phyloP scores from a whole-genome alignment of 92 coral and sea anemone species.

The Paragorgia papillata region DNA sequence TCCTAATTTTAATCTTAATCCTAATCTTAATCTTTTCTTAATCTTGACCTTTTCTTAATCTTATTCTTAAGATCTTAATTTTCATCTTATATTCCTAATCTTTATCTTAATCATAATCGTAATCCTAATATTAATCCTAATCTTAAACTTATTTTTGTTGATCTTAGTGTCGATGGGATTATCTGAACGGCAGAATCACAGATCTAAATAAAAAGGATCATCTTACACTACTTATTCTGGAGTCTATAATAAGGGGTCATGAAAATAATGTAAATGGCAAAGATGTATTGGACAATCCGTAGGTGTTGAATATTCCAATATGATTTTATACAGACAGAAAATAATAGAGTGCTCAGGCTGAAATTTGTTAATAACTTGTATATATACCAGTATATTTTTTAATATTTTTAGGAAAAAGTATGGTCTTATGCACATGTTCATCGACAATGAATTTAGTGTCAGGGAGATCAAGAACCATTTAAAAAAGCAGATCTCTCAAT shows the following conservation, averaged over 20 bases:
- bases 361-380: too few species aligned
- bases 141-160: too few species aligned
- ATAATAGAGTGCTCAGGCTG: too few species aligned
- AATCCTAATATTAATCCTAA: too few species aligned
- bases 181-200: conserved; percentile 59
- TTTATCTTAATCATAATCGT: too few species aligned
- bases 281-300: conserved; percentile 70
- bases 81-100: too few species aligned
- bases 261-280: conserved; percentile 37
- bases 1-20: too few species aligned
- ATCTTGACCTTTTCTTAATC: too few species aligned
- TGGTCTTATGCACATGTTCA: conserved; percentile 27
- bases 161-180: conserved; percentile 77
- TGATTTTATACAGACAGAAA: not conserved
- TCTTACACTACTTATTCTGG: conserved; percentile 59
- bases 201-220: conserved; percentile 31
- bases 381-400: not conserved
- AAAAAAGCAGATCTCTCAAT: conserved; percentile 27
- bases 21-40: too few species aligned
- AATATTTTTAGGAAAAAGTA: conserved; percentile 32
- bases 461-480: conserved; percentile 35
- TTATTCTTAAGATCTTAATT: too few species aligned
- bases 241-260: conserved; percentile 59
- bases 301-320: conserved; percentile 40
- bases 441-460: conserved; percentile 16